Evolutionary conservation across 2,113 vertebrate genomes (phyloP).

Genomic region (Osmerus mordax): DNA sequence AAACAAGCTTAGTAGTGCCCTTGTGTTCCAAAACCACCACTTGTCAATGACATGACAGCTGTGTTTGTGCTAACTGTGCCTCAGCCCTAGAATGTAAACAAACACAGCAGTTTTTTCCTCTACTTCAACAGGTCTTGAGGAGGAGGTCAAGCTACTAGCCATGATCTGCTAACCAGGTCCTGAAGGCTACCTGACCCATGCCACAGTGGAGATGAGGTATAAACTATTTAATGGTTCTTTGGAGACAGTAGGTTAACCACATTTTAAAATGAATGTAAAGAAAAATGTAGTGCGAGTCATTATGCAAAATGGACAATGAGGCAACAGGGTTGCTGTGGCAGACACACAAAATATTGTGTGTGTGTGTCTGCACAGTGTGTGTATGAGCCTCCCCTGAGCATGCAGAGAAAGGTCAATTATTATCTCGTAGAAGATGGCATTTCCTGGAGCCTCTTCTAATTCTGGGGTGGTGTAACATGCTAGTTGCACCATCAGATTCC

Average conservation of each 20-base stretch:
- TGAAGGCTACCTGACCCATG: conserved; percentile 12
- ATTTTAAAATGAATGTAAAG: conserved; percentile 20
- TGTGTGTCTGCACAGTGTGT: background rate
- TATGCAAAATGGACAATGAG: conserved; percentile 27
- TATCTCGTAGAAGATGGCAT: conserved; percentile 33
- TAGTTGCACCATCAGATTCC: background rate
- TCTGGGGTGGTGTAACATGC: background rate
- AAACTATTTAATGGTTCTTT: conserved; percentile 25
- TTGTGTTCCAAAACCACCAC: too few relatives aligned
- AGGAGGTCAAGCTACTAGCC: background rate
- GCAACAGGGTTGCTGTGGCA: background rate
- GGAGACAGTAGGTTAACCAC: conserved; percentile 19
- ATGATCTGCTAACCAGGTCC: conserved; percentile 12
- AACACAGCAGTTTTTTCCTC: too few relatives aligned
- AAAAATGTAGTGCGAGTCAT: conserved; percentile 31
- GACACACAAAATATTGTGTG: background rate
- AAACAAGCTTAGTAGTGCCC: too few relatives aligned
- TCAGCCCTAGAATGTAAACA: too few relatives aligned
- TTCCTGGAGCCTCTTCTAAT: conserved; percentile 23
- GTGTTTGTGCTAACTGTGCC: too few relatives aligned
- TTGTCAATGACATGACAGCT: too few relatives aligned
- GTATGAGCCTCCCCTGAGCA: conserved; percentile 7
- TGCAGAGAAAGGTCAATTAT: conserved; percentile 50
- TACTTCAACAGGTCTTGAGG: too few relatives aligned
- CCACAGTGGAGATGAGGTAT: background rate